Base-by-base conservation (phyloP, 2,888 invertebrate species). In the Sussaba pulchella region DNA sequence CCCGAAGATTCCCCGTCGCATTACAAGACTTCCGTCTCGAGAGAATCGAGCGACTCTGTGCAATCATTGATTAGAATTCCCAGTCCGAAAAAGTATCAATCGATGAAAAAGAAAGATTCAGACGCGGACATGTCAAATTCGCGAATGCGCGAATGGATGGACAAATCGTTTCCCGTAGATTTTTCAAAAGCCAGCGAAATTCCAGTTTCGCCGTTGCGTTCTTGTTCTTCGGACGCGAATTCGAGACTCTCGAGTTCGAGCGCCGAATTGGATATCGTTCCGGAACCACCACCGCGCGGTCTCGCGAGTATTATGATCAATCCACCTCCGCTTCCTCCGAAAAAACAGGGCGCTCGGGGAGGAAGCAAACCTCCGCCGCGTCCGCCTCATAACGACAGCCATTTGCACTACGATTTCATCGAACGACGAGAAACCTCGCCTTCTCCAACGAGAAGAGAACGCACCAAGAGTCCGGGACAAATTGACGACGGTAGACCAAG, bases 291-390 rank as follows among this genome's bases (percentile, higher is more conserved):
- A 0, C 96, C 96, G 0, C 93, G 96, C 6, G 94, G 96, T 4
- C 93, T 94, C 0, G 93, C 94, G 14, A 94, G 94, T 90, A 94
- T 92, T 66, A 93, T 94, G 66, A 94, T 94, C 5, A 95, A 95
- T 88, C 96, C 96, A 2, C 96, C 96, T 1, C 96, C 96, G 2
- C 92, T 96, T 89, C 94, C 96, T 19, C 96, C 96, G 12, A 96
- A 96, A 88, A 95, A 96, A 84, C 94, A 95, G 85, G 93, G 93
- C 52, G 93, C 93, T 66, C 94, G 94, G 82, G 92, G 94, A 59
- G 91, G 93, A 0, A 92, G 95, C 54, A 81, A 81, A 31, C 95
- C 95, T n/a, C 95, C 95, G 0, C 94, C 95, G 0, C 90, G 94
- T 63, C 95, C 95, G 0, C 95, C 95, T 0, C 94, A 94, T 84